Conservation (phyloP, 2,797 vertebrate genomes). For the Acanthiza pusilla region DNA sequence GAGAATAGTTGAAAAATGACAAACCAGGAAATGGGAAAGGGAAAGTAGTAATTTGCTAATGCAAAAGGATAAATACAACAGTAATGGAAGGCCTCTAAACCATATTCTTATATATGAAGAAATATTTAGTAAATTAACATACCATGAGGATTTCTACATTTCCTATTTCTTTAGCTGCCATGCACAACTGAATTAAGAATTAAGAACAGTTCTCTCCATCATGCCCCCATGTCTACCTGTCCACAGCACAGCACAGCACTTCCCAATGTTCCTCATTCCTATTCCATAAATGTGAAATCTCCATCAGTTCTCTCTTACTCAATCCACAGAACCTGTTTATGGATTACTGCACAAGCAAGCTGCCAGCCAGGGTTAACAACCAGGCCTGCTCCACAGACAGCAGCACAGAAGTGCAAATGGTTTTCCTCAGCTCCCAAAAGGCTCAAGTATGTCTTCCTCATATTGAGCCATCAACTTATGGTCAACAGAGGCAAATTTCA, state of each 20-base stretch:
- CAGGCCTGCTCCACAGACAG: not conserved
- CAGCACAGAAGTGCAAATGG: not conserved
- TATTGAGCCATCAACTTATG: not conserved
- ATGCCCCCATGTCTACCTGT: not conserved
- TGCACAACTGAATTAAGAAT: not conserved
- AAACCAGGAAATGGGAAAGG: constrained; percentile 13
- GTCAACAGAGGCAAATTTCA: not conserved
- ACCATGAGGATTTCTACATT: not conserved
- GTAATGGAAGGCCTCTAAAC: not conserved
- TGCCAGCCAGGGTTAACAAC: not conserved
- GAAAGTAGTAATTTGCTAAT: not conserved
- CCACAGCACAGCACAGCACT: not conserved
- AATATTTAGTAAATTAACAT: not conserved
- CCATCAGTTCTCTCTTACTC: not conserved
- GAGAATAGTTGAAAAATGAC: constrained; percentile 4
- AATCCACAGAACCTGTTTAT: not conserved
- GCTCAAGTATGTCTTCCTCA: not conserved
- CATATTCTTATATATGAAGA: not conserved
- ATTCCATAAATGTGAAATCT: not conserved
- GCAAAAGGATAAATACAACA: not conserved
- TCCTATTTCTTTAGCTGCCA: not conserved
- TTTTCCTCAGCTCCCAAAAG: not conserved
- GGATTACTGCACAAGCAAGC: not conserved
- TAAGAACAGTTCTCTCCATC: not conserved
- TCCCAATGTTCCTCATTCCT: not conserved